Percentiles rank a stretch among this genome's conserved stretches.
These are phyloP conservation scores for Heterodera filipjevi DNA, from an alignment of 2,888 invertebrate species.

Conservation along the genomic window DNA sequence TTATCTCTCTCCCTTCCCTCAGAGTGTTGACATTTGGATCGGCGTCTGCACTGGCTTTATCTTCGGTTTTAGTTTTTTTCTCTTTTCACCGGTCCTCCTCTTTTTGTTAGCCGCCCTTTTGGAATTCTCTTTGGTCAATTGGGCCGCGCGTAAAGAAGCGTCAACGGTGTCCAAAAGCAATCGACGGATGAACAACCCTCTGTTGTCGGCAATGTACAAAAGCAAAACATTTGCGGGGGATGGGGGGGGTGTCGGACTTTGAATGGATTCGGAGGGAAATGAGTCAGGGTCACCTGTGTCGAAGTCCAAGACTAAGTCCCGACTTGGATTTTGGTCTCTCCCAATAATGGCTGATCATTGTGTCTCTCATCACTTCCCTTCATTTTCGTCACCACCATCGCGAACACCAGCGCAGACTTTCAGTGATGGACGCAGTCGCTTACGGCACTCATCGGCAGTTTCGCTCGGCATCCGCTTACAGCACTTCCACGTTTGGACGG, in stretches of 20 bases:
- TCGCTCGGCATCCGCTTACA: neutral
- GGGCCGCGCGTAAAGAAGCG: conserved; percentile 58
- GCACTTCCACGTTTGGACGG: neutral
- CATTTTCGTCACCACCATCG: conserved; percentile 1
- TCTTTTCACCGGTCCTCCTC: neutral
- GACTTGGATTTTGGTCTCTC: neutral
- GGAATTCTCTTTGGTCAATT: conserved; percentile 63
- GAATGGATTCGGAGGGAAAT: too few relatives aligned
- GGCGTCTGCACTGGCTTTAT: conserved; percentile 57
- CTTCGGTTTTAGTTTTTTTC: conserved; percentile 26
- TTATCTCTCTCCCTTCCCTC: neutral
- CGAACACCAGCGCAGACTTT: conserved; percentile 14
- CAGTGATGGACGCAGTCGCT: neutral
- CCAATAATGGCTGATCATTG: neutral
- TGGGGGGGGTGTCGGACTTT: too few relatives aligned
- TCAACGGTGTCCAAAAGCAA: conserved; percentile 18
- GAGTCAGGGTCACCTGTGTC: too few relatives aligned
- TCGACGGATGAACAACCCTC: conserved; percentile 15
- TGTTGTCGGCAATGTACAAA: conserved; percentile 4
- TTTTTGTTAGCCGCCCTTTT: conserved; percentile 49
- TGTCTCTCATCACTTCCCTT: neutral
- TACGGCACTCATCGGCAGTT: conserved; percentile 15
- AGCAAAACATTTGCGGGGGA: neutral
- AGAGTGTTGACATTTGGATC: conserved; percentile 64
- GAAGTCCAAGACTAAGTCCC: too few relatives aligned